A percentile compares a stretch with the other conserved stretches of the same genome.
These are phyloP conservation scores for Habropoda laboriosa DNA, from an alignment of 1,140 invertebrate species.

Conservation along the genomic window DNA sequence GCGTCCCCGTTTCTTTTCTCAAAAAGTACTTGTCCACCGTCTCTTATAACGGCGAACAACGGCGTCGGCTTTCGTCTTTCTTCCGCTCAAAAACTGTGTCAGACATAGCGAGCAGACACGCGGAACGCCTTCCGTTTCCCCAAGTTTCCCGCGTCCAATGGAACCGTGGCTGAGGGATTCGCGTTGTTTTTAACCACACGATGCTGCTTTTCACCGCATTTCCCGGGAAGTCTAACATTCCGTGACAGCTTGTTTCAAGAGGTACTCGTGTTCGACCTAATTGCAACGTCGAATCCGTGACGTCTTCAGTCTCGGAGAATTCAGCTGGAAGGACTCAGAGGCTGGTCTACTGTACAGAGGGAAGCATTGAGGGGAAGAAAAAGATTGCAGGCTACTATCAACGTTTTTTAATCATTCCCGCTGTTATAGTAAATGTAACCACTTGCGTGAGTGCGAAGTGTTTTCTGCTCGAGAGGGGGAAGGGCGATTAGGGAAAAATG, in stretches of 20 bases:
- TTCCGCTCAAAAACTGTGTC: not conserved
- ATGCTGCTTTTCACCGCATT: not conserved
- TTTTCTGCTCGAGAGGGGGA: constrained; percentile 3
- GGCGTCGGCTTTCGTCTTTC: not conserved
- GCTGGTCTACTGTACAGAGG: too few species aligned
- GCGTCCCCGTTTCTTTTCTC: not conserved
- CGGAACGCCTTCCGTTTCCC: not conserved
- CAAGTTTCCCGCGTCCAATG: not conserved
- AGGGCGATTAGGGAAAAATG: too few species aligned
- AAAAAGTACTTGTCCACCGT: not conserved
- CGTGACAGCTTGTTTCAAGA: not conserved
- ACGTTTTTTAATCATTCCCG: not conserved
- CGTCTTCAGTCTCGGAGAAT: not conserved
- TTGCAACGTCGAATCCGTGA: not conserved
- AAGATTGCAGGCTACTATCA: not conserved
- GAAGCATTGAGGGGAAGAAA: not conserved
- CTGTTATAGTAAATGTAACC: not conserved
- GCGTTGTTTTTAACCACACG: too few species aligned
- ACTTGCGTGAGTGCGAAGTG: not conserved
- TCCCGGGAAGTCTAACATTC: not conserved
- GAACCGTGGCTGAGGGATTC: too few species aligned
- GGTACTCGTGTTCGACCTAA: not conserved
- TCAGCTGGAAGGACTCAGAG: not conserved
- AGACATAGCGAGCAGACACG: not conserved
- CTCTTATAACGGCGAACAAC: not conserved